phyloP scores from a whole-genome alignment of 2,113 vertebrate genomes.

The Aramus guarauna region DNA sequence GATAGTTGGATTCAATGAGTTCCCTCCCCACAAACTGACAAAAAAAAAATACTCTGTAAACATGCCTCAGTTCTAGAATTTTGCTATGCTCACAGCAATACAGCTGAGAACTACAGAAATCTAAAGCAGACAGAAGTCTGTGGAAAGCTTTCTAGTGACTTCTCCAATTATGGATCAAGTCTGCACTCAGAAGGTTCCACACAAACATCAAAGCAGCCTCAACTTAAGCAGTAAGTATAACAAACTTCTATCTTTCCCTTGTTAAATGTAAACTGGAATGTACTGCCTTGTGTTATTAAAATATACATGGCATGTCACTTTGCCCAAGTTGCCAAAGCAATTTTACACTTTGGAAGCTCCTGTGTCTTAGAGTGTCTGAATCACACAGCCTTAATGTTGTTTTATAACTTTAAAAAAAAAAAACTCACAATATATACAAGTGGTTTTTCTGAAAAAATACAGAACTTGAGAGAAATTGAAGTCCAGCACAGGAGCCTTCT shows the following conservation, averaged over 20 bases:
- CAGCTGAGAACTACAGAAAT: neutral
- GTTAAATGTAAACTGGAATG: neutral
- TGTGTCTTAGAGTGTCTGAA: neutral
- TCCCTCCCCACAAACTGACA: neutral
- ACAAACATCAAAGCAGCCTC: neutral
- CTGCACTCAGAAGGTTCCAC: neutral
- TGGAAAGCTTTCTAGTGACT: neutral
- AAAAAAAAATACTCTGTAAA: neutral
- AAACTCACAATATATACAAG: neutral
- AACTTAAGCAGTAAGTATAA: neutral
- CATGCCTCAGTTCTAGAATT: neutral
- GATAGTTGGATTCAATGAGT: neutral
- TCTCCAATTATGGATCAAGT: neutral
- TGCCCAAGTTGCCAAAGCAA: neutral
- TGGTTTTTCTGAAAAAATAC: neutral
- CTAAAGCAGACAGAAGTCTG: neutral
- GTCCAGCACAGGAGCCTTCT: neutral
- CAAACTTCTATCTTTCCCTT: neutral
- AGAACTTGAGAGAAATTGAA: neutral
- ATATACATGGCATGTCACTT: neutral
- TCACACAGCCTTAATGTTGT: neutral
- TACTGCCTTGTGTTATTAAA: neutral
- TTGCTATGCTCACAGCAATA: neutral
- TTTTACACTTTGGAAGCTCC: neutral
- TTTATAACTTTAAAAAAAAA: neutral